Evolutionary conservation across 2,797 vertebrate species (phyloP).

Genomic region (Rallus crepitans): DNA sequence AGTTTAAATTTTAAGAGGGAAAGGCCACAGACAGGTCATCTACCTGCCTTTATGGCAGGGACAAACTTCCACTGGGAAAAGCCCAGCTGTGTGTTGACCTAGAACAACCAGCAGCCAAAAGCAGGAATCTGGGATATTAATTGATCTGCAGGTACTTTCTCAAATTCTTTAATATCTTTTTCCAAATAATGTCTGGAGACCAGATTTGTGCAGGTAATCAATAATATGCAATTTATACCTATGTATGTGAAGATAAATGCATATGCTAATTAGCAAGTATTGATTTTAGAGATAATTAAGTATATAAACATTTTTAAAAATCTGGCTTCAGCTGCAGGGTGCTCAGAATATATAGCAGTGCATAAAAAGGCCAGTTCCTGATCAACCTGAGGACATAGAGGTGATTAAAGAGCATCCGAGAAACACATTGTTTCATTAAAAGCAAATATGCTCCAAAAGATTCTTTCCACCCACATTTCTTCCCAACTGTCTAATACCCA

Average conservation of each 20-base stretch:
- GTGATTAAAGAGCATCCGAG: neutral
- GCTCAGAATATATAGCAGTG: neutral
- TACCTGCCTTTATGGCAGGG: neutral
- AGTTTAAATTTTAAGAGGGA: neutral
- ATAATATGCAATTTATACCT: neutral
- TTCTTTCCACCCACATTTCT: neutral
- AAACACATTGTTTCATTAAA: constrained; percentile 9
- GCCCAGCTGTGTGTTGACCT: neutral
- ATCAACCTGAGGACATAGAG: neutral
- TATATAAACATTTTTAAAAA: neutral
- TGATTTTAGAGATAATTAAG: neutral
- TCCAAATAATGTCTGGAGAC: neutral
- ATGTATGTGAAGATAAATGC: neutral
- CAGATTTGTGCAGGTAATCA: neutral
- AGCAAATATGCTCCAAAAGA: neutral
- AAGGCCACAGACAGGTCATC: neutral
- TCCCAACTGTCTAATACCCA: neutral
- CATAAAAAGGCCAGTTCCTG: neutral
- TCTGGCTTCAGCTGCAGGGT: neutral
- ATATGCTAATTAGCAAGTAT: neutral
- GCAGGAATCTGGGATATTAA: neutral
- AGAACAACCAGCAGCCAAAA: neutral
- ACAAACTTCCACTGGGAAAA: neutral
- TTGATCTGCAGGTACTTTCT: neutral
- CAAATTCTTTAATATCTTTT: neutral